A percentile compares a stretch with the other conserved stretches of the same genome.
Evolutionary conservation across 2,888 invertebrate species (phyloP).

Genomic region (Rugalucina vietnamica): DNA sequence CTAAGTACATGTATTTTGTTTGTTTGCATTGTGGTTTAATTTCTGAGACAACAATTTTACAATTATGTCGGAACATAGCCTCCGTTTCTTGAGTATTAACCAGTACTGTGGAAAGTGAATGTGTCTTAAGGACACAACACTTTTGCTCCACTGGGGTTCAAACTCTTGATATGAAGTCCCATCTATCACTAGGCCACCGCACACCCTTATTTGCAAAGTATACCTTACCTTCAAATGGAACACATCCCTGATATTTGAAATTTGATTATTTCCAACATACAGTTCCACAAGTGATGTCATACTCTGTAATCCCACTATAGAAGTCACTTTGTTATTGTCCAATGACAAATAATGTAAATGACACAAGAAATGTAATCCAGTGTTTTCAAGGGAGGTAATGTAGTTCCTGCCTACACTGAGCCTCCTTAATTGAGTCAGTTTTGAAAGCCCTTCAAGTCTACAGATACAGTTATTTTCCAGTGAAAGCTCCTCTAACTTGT

Average conservation of each 20-base stretch:
- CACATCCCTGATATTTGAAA: constrained; percentile 81
- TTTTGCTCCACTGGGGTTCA: too few species aligned
- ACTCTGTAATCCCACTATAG: constrained; percentile 78
- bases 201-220: too few species aligned
- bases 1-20: too few species aligned
- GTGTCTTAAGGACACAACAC: too few species aligned
- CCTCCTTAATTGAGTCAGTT: constrained; percentile 74
- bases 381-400: constrained; percentile 76
- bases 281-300: constrained; percentile 79
- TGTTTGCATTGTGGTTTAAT: too few species aligned
- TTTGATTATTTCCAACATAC: constrained; percentile 82
- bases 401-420: constrained; percentile 82
- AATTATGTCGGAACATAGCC: too few species aligned
- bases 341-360: constrained; percentile 80
- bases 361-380: constrained; percentile 72
- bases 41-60: too few species aligned
- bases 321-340: constrained; percentile 80
- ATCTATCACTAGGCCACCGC: too few species aligned
- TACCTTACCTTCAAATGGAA: constrained; percentile 81
- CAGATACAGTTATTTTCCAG: constrained; percentile 82
- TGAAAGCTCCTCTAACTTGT: constrained; percentile 81
- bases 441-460: constrained; percentile 77
- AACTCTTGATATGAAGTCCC: too few species aligned
- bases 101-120: too few species aligned
- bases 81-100: too few species aligned